Evolutionary conservation across 2,113 vertebrate genomes (phyloP), one percentile per base, ranked within the genome.

Genomic region (Rhadina sibilatrix): DNA sequence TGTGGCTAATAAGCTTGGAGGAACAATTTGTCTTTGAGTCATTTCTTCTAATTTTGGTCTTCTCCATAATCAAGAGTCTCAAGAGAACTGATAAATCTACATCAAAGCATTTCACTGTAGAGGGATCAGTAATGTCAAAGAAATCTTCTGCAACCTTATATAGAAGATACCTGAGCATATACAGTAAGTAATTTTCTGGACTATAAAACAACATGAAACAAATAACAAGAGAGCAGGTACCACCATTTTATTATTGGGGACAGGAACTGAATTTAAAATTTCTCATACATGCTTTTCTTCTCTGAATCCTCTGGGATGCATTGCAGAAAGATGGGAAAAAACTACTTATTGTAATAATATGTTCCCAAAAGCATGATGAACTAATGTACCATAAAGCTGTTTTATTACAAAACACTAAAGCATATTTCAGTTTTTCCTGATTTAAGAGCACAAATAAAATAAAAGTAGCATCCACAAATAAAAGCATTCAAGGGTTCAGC

Each of bases 101-200:
- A 53, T 84, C 28, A 66, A 59, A 90, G 21, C 6, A 66, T 89
- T 59, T 78, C n/a, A 35, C 64, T 78, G 33, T 47, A 75, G 28
- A 10, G 6, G 6, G n/a, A 20, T 74, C 47, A 52, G 20, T 56
- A 83, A 78, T 42, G 35, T 71, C 56, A 75, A 71, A 87, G 35
- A 63, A 88, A 83, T 63, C 68, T 80, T 80, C 28, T 71, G 22
- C 10, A 60, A 52, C 71, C 30, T 84, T 83, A 84, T n/a, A 31
- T 74, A 93, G 79, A 89, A 91, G 27, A 74, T 30, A 78, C 33
- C 18, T 86, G 23, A 75, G 35, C 40, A 78, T 77, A 42, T 61
- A 74, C 24, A 70, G 47, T 87, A 81, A 89, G 60, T 84, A 84
- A 94, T 94, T 84, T 95, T 69, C 49, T 65, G 74, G 52, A 64